Conservation (phyloP, 2,113 vertebrate genomes). For the Chauna torquata region DNA sequence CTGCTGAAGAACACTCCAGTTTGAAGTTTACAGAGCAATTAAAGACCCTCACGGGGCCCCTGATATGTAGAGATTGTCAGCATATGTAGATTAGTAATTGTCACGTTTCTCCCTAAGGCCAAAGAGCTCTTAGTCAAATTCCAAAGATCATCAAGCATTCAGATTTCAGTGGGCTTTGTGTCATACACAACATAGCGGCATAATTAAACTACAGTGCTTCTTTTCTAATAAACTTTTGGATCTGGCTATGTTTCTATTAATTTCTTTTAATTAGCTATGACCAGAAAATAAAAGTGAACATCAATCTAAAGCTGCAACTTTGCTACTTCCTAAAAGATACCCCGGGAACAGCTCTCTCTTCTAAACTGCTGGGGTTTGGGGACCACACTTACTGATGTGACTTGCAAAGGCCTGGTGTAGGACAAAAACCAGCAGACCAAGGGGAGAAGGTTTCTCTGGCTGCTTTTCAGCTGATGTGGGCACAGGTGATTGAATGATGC, state of each 20-base stretch:
- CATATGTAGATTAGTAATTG: constrained; percentile 75
- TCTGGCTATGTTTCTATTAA: constrained; percentile 52
- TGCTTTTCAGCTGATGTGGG: rapidly evolving
- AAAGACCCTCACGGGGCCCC: constrained; percentile 72
- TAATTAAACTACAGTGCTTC: constrained; percentile 73
- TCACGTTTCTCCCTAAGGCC: constrained; percentile 66
- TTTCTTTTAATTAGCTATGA: constrained; percentile 71
- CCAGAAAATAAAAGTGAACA: constrained; percentile 24
- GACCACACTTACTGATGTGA: not conserved
- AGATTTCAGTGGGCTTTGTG: constrained; percentile 70
- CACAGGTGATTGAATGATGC: not conserved
- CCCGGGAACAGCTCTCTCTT: not conserved
- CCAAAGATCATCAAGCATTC: constrained; percentile 74
- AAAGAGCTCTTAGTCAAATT: constrained; percentile 72
- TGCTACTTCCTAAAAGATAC: not conserved
- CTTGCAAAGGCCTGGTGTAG: not conserved
- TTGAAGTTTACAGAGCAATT: constrained; percentile 80
- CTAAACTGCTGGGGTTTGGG: not conserved
- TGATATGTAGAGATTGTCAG: constrained; percentile 64
- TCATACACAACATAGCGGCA: constrained; percentile 54
- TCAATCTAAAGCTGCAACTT: constrained; percentile 32
- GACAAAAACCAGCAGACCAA: not conserved
- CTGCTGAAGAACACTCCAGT: constrained; percentile 76
- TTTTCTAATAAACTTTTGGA: constrained; percentile 66
- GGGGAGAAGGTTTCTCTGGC: not conserved